These are phyloP conservation scores for Serripes groenlandicus DNA, from an alignment of 2,888 invertebrate species.

Conservation along the genomic window DNA sequence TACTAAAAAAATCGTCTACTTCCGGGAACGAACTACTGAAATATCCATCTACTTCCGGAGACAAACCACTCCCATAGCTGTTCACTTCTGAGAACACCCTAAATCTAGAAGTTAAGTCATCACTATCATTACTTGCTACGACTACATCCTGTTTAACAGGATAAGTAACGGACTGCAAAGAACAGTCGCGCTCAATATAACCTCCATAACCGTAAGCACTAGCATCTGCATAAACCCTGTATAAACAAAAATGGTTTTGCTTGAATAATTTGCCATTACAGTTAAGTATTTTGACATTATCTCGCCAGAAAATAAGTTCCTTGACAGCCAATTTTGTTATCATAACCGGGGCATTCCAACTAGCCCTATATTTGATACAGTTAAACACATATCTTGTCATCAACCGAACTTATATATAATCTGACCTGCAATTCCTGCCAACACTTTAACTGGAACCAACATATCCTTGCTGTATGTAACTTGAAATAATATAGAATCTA, in stretches of 20 bases:
- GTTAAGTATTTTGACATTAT: conserved; percentile 16
- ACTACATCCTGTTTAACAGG: too few relatives aligned
- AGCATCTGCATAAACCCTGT: neutral
- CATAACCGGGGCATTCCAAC: conserved; percentile 24
- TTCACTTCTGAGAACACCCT: too few relatives aligned
- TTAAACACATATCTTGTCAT: neutral
- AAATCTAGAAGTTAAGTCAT: too few relatives aligned
- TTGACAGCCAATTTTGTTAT: neutral
- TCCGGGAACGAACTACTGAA: too few relatives aligned
- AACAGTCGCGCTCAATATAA: neutral
- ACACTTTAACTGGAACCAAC: neutral
- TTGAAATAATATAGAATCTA: neutral
- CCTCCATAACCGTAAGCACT: neutral
- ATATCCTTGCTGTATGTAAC: neutral
- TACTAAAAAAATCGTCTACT: too few relatives aligned
- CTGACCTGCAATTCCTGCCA: conserved; percentile 16
- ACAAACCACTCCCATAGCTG: too few relatives aligned
- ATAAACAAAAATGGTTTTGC: too few relatives aligned
- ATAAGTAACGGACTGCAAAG: too few relatives aligned
- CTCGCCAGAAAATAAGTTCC: conserved; percentile 13
- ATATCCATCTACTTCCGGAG: too few relatives aligned
- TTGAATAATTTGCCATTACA: neutral
- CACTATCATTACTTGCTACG: too few relatives aligned
- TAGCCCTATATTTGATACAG: conserved; percentile 12
- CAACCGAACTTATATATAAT: conserved; percentile 32